These are phyloP conservation scores for Harpalus rufipes DNA, from an alignment of 2,888 invertebrate genomes.

Conservation along the genomic window DNA sequence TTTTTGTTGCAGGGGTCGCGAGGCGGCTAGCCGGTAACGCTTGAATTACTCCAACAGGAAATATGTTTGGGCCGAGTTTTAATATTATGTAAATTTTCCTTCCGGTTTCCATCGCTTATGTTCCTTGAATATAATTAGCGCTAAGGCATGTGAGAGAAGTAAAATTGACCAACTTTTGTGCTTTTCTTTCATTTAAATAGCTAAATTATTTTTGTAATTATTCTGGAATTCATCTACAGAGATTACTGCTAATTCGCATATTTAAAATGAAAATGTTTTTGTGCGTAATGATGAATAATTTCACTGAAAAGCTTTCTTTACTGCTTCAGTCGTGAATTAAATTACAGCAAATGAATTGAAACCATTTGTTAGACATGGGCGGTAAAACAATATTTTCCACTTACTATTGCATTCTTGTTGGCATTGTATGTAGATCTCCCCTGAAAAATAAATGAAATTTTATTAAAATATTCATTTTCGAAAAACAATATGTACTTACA, in stretches of 20 bases:
- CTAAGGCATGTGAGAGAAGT: constrained; percentile 15
- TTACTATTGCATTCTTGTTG: not conserved
- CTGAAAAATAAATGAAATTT: not conserved
- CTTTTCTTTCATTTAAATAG: constrained; percentile 39
- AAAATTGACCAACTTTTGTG: constrained; percentile 38
- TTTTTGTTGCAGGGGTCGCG: constrained; percentile 21
- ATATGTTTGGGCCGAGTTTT: constrained; percentile 43
- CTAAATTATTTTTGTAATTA: constrained; percentile 37
- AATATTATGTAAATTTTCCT: constrained; percentile 41
- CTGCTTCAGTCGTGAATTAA: not conserved
- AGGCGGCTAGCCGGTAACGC: constrained; percentile 6
- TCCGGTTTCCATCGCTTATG: constrained; percentile 44
- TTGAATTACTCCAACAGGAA: constrained; percentile 44
- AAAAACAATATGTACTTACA: too few species aligned
- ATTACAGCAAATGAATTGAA: not conserved
- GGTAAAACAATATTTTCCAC: constrained; percentile 1
- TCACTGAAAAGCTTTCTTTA: not conserved
- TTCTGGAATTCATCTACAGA: constrained; percentile 16
- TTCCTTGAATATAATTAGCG: constrained; percentile 32
- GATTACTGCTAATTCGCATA: constrained; percentile 15
- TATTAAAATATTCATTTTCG: not conserved
- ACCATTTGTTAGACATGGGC: not conserved
- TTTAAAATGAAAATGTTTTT: constrained; percentile 8
- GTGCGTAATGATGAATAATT: constrained; percentile 10
- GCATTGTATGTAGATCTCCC: not conserved